Evolutionary conservation across 2,113 vertebrate species (phyloP), one percentile per base, ranked within the genome.

Genomic region (Lonchura striata): DNA sequence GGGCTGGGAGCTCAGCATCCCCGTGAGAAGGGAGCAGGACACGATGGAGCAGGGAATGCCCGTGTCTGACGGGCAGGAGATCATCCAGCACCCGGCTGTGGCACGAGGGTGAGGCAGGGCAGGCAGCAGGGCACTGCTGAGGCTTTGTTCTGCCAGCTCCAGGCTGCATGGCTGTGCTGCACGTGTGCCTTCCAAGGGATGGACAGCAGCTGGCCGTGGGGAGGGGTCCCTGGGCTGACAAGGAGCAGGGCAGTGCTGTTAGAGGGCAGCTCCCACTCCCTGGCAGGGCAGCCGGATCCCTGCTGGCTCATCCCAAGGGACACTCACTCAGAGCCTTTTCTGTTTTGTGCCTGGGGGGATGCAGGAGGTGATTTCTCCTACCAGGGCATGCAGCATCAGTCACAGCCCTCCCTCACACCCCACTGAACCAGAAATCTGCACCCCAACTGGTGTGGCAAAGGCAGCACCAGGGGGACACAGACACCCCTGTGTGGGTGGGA

Each of bases 41-140:
- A 15, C 5, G 13, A 15, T 23, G 61, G 66, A 71, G 31, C 20
- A 75, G 47, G n/a, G 56, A 74, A 63, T 27, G 33, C 3, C 33
- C 41, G 11, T 27, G 1, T 13, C 15, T 11, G n/a, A 39, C n/a
- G 23, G 49, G 24, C 46, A 39, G 9, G 13, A 71, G 8, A 28
- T 15, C 27, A 22, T 8, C 35, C 30, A 35, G 57, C n/a, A n/a
- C n/a, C n/a, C n/a, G 35, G 17, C 41, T 35, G 13, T 16, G n/a
- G 33, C n/a, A 21, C 0, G 7, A 33, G 5, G 2, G 5, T 6
- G 31, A 13, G 7, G 25, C 28, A 59, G 35, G 33, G 30, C 16
- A 65, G n/a, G 31, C 11, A 7, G 30, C 28, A 59, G 35, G 33
- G 30, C 19, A 65, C 30, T 0, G 1, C 0, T 53, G 42, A 57